These are phyloP conservation scores for Drosophila tsacasi DNA, from an alignment of 1,140 invertebrate species.

Conservation along the genomic window DNA sequence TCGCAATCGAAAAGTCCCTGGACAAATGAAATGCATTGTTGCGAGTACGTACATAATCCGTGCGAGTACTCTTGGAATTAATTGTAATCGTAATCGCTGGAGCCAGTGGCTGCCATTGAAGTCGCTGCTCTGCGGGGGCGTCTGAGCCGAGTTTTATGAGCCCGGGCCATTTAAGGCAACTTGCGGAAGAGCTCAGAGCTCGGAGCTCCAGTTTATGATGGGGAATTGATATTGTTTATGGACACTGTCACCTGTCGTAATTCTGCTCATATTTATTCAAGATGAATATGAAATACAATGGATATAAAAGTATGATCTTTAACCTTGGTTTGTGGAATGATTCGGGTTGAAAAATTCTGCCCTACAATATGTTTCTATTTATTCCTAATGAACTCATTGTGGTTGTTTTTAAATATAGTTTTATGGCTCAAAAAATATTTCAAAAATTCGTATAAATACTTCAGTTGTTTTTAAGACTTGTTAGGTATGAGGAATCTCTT, in stretches of 20 bases:
- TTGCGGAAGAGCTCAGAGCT: constrained; percentile 44
- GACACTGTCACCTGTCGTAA: constrained; percentile 28
- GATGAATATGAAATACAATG: neutral
- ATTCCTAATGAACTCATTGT: neutral
- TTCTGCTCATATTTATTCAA: constrained; percentile 7
- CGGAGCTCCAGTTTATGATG: constrained; percentile 29
- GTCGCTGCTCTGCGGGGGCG: constrained; percentile 36
- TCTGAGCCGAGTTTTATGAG: constrained; percentile 38
- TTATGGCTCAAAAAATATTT: neutral
- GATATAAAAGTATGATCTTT: neutral
- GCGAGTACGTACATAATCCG: constrained; percentile 34
- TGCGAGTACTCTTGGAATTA: constrained; percentile 57
- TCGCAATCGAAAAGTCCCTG: constrained; percentile 32
- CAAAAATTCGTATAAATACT: neutral
- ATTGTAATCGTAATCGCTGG: constrained; percentile 50
- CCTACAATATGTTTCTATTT: neutral
- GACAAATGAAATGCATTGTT: constrained; percentile 74
- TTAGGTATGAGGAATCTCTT: neutral
- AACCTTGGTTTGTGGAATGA: constrained; percentile 3
- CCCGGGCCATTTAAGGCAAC: constrained; percentile 40
- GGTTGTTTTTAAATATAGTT: neutral
- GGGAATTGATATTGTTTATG: constrained; percentile 22
- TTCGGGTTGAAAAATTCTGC: neutral
- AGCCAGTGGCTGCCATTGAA: constrained; percentile 57
- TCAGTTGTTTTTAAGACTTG: neutral